phyloP scores from a whole-genome alignment of 2,113 vertebrate genomes.

The Bungarus multicinctus region DNA sequence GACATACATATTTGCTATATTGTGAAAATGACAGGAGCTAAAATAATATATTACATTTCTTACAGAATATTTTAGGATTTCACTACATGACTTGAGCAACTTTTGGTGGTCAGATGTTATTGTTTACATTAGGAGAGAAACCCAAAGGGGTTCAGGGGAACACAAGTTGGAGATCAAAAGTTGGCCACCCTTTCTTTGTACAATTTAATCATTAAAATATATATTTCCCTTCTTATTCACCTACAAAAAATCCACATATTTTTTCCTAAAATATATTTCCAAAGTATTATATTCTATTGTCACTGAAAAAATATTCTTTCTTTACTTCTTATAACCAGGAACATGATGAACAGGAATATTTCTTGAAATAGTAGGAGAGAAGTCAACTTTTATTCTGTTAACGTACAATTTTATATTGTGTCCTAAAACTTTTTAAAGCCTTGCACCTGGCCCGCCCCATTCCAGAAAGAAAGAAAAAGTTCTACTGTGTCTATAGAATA shows the following conservation, averaged over 20 bases:
- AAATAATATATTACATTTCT: not conserved
- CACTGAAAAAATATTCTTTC: not conserved
- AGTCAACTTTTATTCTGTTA: not conserved
- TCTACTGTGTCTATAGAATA: slow-evolving; percentile 5
- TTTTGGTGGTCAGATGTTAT: not conserved
- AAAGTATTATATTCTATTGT: not conserved
- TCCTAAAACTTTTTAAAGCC: too few species aligned
- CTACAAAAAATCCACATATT: not conserved
- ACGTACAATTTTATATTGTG: too few species aligned
- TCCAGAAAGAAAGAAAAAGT: too few species aligned
- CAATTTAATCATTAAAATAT: not conserved
- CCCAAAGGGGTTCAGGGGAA: not conserved
- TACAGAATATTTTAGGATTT: not conserved
- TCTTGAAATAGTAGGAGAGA: not conserved
- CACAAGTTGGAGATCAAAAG: not conserved
- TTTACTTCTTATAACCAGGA: not conserved
- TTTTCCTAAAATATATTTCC: not conserved
- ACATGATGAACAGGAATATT: not conserved
- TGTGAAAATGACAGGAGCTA: not conserved
- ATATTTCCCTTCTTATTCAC: not conserved
- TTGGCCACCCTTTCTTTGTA: not conserved
- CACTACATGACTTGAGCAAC: not conserved
- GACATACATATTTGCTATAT: too few species aligned
- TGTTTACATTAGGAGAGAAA: not conserved
- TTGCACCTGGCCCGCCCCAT: too few species aligned